Evolutionary conservation across 1,140 invertebrate genomes (phyloP), one percentile per base, ranked within the genome.

Genomic region (Latrodectus geometricus): DNA sequence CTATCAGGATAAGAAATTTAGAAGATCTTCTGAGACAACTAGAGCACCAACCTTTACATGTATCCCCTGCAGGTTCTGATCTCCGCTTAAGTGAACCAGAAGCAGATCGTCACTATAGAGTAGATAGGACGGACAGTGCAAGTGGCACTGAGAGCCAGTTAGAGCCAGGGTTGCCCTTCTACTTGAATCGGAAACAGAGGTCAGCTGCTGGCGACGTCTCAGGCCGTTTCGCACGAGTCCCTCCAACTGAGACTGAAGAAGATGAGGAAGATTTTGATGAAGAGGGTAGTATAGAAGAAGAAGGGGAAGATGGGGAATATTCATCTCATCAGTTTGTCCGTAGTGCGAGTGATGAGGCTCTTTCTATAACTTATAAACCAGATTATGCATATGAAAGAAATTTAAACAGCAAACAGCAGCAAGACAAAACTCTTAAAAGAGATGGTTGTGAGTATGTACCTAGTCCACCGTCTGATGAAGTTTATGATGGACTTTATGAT

Each of bases 51-150:
- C 95, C 95, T 61, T 94, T 94, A 69, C 96, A 97, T 90, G 74
- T 88, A 21, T 97, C 96, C 90, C 96, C 96, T 15, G 90, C 91
- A 73, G 95, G 95, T 88, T 97, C 96, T 12, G 96, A 97, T 90
- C 96, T 97, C 89, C 93, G 96, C 88, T 96, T 96, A 93, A 97
- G 96, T 54, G 96, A 97, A 91, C 95, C 95, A 35, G 96, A 98
- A 91, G 95, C 95, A 21, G 96, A 97, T 91, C 93, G 95, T 49
- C 96, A 96, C 91, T 96, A 83, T 76, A 23, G 76, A 69, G 70
- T 87, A 12, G 86, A 87, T 20, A 79, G 77, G 69, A 61, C 72
- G 21, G 87, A 86, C 23, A 86, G 75, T 65, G 78, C 82, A 95
- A 95, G 85, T 95, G 86, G 80, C 48, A 83, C 80, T 7, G 86